Conservation (phyloP, 2,113 vertebrate species). For the Lonchura striata region DNA sequence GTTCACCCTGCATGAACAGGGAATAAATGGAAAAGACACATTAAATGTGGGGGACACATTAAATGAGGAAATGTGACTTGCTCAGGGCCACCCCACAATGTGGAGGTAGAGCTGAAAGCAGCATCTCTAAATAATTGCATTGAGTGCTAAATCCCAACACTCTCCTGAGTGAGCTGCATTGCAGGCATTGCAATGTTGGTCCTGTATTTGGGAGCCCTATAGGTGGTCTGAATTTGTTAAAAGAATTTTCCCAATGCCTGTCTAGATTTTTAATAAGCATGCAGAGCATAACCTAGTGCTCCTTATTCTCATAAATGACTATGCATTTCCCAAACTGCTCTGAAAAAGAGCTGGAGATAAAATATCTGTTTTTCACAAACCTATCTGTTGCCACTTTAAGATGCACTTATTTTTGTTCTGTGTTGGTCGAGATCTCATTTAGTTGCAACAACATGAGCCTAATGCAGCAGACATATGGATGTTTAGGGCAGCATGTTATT, state of each 20-base stretch:
- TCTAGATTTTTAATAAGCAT: background rate
- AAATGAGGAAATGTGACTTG: background rate
- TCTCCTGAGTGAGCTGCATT: background rate
- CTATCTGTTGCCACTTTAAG: conserved; percentile 38
- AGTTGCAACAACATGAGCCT: conserved; percentile 53
- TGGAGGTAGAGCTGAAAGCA: background rate
- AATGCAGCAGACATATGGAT: conserved; percentile 51
- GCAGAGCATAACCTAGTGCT: background rate
- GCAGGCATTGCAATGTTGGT: background rate
- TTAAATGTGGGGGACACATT: background rate
- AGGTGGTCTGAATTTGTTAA: background rate
- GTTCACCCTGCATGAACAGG: background rate
- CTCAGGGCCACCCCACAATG: rapidly evolving
- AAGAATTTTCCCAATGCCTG: background rate
- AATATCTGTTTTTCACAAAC: conserved; percentile 48
- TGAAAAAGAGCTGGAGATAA: conserved; percentile 1
- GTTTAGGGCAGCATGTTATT: conserved; percentile 68
- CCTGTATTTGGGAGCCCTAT: background rate
- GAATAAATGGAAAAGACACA: background rate
- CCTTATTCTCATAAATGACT: conserved; percentile 31
- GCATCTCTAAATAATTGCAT: background rate
- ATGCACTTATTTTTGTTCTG: background rate
- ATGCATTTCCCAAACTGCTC: conserved; percentile 20
- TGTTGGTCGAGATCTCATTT: conserved; percentile 61
- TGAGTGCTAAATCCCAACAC: background rate